These are phyloP conservation scores for Stylophora pistillata DNA, from an alignment of 64 coral and sea anemone genomes.

Conservation along the genomic window DNA sequence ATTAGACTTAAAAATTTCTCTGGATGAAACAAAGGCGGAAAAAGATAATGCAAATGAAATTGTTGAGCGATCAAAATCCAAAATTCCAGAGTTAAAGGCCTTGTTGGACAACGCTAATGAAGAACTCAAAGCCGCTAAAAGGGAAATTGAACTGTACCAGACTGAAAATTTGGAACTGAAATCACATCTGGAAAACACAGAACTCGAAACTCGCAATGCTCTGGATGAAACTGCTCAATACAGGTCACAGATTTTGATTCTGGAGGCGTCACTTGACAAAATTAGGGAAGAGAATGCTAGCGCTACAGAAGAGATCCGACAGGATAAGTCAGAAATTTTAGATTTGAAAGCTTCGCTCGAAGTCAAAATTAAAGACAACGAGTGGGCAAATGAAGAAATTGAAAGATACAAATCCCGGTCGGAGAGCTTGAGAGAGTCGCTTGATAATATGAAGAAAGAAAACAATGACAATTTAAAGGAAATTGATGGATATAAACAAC, in stretches of 20 bases:
- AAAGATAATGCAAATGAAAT: background rate
- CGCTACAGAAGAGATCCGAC: background rate
- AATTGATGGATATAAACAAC: background rate
- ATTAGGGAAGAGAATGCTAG: background rate
- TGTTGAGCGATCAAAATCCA: background rate
- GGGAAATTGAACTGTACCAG: background rate
- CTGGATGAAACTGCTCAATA: background rate
- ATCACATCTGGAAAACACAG: background rate
- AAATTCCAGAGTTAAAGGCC: background rate
- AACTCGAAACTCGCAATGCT: background rate
- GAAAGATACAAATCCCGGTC: background rate
- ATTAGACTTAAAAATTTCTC: background rate
- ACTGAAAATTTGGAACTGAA: constrained; percentile 3
- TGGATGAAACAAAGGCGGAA: background rate
- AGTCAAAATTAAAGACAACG: background rate
- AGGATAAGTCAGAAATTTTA: constrained; percentile 18
- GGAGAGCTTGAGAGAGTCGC: background rate
- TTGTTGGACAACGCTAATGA: background rate
- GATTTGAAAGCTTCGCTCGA: background rate
- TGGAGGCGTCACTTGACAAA: background rate
- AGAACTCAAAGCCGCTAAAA: background rate
- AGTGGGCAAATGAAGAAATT: background rate
- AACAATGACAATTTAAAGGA: constrained; percentile 2
- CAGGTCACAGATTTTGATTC: background rate
- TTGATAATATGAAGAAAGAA: constrained; percentile 4